Percentiles rank a stretch among this genome's conserved stretches.
These are phyloP conservation scores for Phalangium opilio DNA, from an alignment of 2,888 invertebrate species.

Conservation along the genomic window DNA sequence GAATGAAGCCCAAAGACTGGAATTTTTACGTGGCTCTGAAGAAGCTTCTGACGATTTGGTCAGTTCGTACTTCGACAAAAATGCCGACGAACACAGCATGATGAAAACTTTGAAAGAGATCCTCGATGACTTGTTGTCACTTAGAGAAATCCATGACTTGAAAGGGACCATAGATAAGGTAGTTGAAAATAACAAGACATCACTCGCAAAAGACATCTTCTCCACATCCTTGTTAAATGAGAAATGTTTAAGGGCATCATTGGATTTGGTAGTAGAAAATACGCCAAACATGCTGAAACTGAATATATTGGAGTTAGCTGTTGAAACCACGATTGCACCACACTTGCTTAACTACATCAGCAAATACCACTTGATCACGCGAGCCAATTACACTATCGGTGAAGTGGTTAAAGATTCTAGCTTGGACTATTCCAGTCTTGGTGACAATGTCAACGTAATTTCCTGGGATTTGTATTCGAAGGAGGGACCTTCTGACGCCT, in stretches of 20 bases:
- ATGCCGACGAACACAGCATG: too few species aligned
- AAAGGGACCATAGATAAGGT: too few species aligned
- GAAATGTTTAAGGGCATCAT: slow-evolving; percentile 27
- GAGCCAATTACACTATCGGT: slow-evolving; percentile 44
- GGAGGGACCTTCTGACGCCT: slow-evolving; percentile 31
- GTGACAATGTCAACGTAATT: slow-evolving; percentile 39
- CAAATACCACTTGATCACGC: slow-evolving; percentile 16
- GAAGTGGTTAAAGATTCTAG: slow-evolving; percentile 17
- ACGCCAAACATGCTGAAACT: slow-evolving; percentile 48
- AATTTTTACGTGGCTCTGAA: slow-evolving; percentile 17
- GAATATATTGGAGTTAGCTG: slow-evolving; percentile 49
- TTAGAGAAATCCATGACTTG: too few species aligned
- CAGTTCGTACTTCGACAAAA: slow-evolving; percentile 16
- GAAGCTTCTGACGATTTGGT: slow-evolving; percentile 16
- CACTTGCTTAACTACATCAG: slow-evolving; percentile 12
- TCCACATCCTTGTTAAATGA: slow-evolving; percentile 19
- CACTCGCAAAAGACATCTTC: slow-evolving; percentile 21
- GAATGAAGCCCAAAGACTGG: slow-evolving; percentile 13
- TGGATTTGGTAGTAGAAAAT: slow-evolving; percentile 68
- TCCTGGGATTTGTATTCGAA: slow-evolving; percentile 44
- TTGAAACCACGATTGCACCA: slow-evolving; percentile 10
- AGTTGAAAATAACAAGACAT: slow-evolving; percentile 12
- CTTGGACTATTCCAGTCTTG: slow-evolving; percentile 21
- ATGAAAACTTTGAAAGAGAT: too few species aligned
- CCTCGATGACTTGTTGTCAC: too few species aligned